Percentiles rank a stretch among this genome's conserved stretches.
phyloP scores from a whole-genome alignment of 2,888 invertebrate genomes.

The Emmelina monodactyla region DNA sequence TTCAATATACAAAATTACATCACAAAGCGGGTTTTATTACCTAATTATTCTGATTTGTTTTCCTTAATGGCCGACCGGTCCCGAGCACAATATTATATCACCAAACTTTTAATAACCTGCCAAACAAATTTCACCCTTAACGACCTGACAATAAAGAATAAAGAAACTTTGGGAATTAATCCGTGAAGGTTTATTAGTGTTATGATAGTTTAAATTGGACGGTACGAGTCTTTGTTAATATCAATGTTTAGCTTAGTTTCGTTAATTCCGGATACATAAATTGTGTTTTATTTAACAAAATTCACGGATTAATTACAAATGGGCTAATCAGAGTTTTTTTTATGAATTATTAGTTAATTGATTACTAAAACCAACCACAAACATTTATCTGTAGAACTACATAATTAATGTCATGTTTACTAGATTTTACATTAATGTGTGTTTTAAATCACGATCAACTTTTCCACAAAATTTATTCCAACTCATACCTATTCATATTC shows the following conservation, averaged over 20 bases:
- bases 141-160: not conserved
- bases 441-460: no score
- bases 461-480: no score
- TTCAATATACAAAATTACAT: conserved; percentile 43
- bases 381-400: no score
- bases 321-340: conserved; percentile 17
- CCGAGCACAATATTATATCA: conserved; percentile 31
- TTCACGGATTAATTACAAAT: not conserved
- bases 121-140: conserved; percentile 18
- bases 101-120: conserved; percentile 12
- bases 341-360: no score
- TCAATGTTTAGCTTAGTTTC: conserved; percentile 18
- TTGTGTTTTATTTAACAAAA: not conserved
- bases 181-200: conserved; percentile 33
- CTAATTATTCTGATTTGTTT: conserved; percentile 63
- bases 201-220: conserved; percentile 43
- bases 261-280: conserved; percentile 8
- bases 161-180: conserved; percentile 5
- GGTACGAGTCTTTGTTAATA: conserved; percentile 36
- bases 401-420: no score
- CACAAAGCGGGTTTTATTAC: conserved; percentile 50
- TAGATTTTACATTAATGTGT: no score
- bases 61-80: conserved; percentile 48
- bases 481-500: no score
- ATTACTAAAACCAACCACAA: no score